Base-by-base conservation (phyloP, 2,797 vertebrate genomes). In the Anisognathus igniventris region DNA sequence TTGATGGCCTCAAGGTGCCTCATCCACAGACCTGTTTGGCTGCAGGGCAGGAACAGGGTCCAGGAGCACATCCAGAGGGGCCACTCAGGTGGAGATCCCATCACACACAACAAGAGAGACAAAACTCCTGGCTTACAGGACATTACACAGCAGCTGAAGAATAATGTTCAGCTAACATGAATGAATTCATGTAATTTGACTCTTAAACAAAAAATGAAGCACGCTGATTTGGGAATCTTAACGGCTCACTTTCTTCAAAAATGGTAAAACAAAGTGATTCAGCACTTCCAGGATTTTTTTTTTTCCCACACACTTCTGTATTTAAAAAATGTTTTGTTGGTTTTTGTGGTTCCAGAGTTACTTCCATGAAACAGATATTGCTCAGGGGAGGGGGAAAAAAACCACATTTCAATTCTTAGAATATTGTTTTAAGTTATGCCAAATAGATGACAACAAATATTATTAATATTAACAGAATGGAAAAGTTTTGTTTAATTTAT, bases 141-240 rank as follows among this genome's bases (percentile, higher is more conserved):
- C 24, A 1, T 35, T 5, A 5, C 33, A 20, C 33, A 60, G 10
- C 31, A 67, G 16, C 0, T 24, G 31, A 68, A 61, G 8, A 16
- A 6, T 5, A 40, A n/a, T 0, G 5, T 16, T 42, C n/a, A 77
- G 42, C 19, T 47, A 25, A 66, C 0, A 0, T 30, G 19, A 64
- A 83, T 31, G 15, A 90, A 75, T 65, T 33, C 0, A 23, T 44
- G 7, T 7, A 7, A 10, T 53, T 30, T 84, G n/a, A 21, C 28
- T 86, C n/a, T 30, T 42, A 56, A 67, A 64, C 11, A 24, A 64
- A 42, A 93, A 62, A 23, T 23, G 33, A 64, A 78, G 53, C 11
- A 6, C 0, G 3, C 10, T 47, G n/a, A 22, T 84, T 31, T 84
- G 20, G 17, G 24, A 67, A 42, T 10, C 14, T 58, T 31, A 62